Conservation (phyloP, 2,113 vertebrate genomes). For the human region DNA sequence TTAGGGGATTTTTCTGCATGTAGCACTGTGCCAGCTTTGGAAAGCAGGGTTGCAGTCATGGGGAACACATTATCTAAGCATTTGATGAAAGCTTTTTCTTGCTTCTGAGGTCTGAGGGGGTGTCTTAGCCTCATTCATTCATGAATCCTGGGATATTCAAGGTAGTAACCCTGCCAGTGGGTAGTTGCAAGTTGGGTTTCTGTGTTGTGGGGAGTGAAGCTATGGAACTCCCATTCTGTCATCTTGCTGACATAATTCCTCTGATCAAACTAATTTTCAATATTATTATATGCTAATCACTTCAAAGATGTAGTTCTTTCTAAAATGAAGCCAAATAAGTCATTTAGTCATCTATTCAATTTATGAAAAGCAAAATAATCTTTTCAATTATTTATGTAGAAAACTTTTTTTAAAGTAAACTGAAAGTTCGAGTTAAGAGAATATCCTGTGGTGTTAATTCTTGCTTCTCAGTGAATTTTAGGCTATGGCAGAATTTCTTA, state of each 20-base stretch:
- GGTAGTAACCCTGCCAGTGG: background rate
- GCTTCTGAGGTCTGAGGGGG: background rate
- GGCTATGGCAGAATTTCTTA: background rate
- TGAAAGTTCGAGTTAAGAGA: background rate
- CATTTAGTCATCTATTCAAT: background rate
- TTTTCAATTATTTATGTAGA: background rate
- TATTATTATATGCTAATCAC: background rate
- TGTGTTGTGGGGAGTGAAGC: background rate
- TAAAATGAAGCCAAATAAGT: background rate
- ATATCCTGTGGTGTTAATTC: background rate
- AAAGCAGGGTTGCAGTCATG: background rate
- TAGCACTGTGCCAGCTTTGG: background rate
- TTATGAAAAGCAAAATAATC: background rate
- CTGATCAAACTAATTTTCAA: constrained; percentile 34
- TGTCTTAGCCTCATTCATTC: background rate
- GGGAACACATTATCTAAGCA: background rate
- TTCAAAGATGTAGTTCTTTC: background rate
- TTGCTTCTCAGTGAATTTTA: background rate
- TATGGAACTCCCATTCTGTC: background rate
- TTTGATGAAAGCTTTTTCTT: background rate
- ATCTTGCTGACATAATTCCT: background rate
- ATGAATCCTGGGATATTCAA: background rate
- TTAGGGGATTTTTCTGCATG: background rate
- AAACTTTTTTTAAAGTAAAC: background rate
- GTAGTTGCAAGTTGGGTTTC: background rate